phyloP scores from a whole-genome alignment of 2,113 vertebrate species.

The Thryonomys swinderianus region DNA sequence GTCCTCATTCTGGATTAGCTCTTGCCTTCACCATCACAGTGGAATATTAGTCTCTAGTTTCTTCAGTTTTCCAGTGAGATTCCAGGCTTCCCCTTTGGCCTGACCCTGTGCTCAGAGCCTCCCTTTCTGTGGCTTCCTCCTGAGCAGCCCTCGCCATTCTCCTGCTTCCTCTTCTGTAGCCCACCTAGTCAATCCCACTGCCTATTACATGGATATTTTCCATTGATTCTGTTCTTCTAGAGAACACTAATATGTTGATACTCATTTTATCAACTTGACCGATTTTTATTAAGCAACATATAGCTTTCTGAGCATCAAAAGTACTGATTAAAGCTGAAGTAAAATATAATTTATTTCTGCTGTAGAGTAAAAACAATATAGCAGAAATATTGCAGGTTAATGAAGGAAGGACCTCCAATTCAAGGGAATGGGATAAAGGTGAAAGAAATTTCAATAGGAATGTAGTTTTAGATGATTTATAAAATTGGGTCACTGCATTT shows the following conservation, averaged over 20 bases:
- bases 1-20: neutral
- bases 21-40: neutral
- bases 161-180: neutral
- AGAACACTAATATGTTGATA: neutral
- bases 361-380: neutral
- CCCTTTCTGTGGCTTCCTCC: neutral
- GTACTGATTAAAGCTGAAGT: neutral
- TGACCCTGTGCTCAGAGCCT: neutral
- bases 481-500: constrained; percentile 64
- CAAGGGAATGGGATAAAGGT: neutral
- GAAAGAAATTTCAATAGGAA: neutral
- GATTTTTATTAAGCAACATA: constrained; percentile 15
- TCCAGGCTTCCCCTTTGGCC: neutral
- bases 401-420: neutral
- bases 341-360: constrained; percentile 22
- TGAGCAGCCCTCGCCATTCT: neutral
- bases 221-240: neutral
- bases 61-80: neutral
- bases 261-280: neutral
- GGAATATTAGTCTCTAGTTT: neutral
- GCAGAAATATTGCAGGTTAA: neutral
- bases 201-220: neutral
- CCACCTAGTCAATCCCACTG: neutral
- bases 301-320: neutral
- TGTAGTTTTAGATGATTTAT: neutral